phyloP scores from a whole-genome alignment of 1,140 invertebrate genomes.

The Asobara japonica region DNA sequence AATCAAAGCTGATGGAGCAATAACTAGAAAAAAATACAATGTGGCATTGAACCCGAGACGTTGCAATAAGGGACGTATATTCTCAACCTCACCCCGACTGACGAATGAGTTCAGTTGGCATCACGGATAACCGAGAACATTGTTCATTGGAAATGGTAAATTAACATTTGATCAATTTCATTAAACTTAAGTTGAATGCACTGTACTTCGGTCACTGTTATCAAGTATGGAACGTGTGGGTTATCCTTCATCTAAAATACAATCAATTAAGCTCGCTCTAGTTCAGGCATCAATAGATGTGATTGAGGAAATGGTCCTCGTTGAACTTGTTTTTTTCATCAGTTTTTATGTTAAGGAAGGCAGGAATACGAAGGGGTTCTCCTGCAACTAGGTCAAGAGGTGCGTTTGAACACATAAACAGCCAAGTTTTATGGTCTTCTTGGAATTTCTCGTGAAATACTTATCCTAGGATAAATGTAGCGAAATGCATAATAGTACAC shows the following conservation, averaged over 20 bases:
- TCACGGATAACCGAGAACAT: slow-evolving; percentile 31
- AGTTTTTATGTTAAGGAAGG: too few species aligned
- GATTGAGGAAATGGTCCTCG: too few species aligned
- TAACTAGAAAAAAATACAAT: not conserved
- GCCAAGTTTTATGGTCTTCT: too few species aligned
- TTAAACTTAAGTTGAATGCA: not conserved
- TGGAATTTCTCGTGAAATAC: too few species aligned
- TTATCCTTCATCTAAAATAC: not conserved
- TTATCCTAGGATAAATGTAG: too few species aligned
- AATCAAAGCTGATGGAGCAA: not conserved
- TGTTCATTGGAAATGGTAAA: slow-evolving; percentile 38
- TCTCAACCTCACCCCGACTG: not conserved
- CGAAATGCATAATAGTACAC: too few species aligned
- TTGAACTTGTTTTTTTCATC: too few species aligned
- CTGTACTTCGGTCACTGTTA: not conserved
- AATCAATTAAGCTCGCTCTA: not conserved
- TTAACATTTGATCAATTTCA: not conserved
- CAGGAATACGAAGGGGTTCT: too few species aligned
- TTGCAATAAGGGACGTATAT: not conserved
- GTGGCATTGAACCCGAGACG: not conserved
- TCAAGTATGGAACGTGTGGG: not conserved
- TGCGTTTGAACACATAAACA: too few species aligned
- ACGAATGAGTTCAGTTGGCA: slow-evolving; percentile 28
- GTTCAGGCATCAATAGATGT: too few species aligned
- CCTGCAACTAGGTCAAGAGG: too few species aligned